Conservation (phyloP, 2,888 invertebrate genomes). For the Diaperis boleti region DNA sequence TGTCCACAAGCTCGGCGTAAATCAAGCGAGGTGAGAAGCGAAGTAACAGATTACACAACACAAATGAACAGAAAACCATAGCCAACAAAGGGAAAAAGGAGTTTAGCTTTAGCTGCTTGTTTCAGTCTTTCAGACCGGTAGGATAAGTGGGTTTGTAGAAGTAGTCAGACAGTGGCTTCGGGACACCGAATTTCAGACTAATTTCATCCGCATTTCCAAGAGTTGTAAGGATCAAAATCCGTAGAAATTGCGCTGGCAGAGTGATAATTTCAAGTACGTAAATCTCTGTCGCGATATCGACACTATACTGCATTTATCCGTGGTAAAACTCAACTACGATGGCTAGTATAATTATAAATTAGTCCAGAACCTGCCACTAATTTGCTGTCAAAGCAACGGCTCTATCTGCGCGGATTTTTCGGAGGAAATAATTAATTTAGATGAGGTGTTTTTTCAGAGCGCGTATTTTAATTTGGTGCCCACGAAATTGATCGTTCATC, state of each 20-base stretch:
- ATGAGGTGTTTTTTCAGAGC: constrained; percentile 45
- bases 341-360: constrained; percentile 65
- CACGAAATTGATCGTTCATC: constrained; percentile 46
- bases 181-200: constrained; percentile 36
- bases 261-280: constrained; percentile 58
- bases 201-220: constrained; percentile 35
- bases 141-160: constrained; percentile 60
- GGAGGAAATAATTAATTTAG: constrained; percentile 55
- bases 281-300: constrained; percentile 64
- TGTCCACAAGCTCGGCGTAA: constrained; percentile 61
- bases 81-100: constrained; percentile 10
- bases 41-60: constrained; percentile 47
- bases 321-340: constrained; percentile 62
- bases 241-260: constrained; percentile 32
- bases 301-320: constrained; percentile 62
- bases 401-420: constrained; percentile 57
- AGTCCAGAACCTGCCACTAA: constrained; percentile 63
- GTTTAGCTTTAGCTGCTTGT: constrained; percentile 51
- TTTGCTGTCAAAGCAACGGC: constrained; percentile 64
- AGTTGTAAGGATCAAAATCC: constrained; percentile 43
- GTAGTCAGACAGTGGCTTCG: constrained; percentile 59
- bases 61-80: constrained; percentile 41
- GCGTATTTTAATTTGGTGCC: constrained; percentile 45
- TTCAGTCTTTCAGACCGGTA: constrained; percentile 59
- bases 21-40: constrained; percentile 53